Conservation (phyloP, 2,888 invertebrate species). For the Choreutis nemorana region DNA sequence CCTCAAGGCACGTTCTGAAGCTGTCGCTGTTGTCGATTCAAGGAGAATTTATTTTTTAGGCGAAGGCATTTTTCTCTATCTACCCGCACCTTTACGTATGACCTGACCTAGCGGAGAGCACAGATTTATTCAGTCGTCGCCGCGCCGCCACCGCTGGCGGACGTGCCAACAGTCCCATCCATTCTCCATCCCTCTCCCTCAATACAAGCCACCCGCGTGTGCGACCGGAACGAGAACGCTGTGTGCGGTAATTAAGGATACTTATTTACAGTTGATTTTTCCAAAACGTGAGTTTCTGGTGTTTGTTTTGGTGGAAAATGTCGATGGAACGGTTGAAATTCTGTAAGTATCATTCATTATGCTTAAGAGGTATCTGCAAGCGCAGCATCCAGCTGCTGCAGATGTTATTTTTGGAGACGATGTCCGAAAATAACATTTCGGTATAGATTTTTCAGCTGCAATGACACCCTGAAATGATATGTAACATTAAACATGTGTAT, state of each 20-base stretch:
- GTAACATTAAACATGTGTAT: no score
- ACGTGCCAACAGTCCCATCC: conserved; percentile 26
- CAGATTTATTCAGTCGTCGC: conserved; percentile 61
- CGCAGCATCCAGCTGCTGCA: no score
- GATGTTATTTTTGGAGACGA: no score
- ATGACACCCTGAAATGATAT: no score
- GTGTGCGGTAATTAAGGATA: conserved; percentile 21
- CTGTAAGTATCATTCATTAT: no score
- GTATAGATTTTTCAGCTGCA: no score
- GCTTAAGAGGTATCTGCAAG: no score
- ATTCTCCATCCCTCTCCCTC: conserved; percentile 28
- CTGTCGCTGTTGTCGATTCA: conserved; percentile 1
- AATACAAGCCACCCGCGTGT: conserved; percentile 26
- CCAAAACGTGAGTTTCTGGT: no score
- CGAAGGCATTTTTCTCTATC: conserved; percentile 5
- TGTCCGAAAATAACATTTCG: no score
- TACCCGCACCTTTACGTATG: conserved; percentile 34
- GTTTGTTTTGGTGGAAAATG: no score
- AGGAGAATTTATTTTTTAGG: conserved; percentile 7
- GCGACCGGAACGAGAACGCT: conserved; percentile 23
- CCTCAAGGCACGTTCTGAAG: conserved; percentile 3
- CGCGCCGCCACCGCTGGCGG: conserved; percentile 32
- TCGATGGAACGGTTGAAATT: no score
- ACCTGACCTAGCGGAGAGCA: conserved; percentile 59
- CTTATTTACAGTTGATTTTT: no score